Evolutionary conservation across 2,113 vertebrate genomes (phyloP).

Genomic region (Oncorhynchus nerka): DNA sequence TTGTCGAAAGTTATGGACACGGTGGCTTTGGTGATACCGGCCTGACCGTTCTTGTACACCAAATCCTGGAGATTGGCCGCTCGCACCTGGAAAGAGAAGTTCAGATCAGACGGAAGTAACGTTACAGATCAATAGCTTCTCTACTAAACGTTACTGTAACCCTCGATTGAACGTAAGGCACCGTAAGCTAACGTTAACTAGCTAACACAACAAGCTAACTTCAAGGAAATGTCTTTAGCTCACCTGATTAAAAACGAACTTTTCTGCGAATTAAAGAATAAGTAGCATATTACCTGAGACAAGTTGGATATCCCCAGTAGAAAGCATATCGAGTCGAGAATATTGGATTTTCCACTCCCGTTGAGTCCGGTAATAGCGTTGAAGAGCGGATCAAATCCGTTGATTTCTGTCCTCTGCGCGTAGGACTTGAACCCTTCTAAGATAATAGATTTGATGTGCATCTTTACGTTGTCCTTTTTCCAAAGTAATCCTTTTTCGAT

Average conservation of each 20-base stretch:
- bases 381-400: slow-evolving; percentile 87
- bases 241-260: too few species aligned
- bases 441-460: slow-evolving; percentile 91
- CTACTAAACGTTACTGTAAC: too few species aligned
- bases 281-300: slow-evolving; percentile 76
- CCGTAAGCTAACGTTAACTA: background rate
- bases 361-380: slow-evolving; percentile 97
- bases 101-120: background rate
- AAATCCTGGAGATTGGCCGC: slow-evolving; percentile 90
- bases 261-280: background rate
- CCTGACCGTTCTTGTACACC: slow-evolving; percentile 93
- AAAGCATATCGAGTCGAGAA: slow-evolving; percentile 95
- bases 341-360: slow-evolving; percentile 96
- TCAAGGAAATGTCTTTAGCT: background rate
- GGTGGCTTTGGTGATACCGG: slow-evolving; percentile 87
- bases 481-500: too few species aligned
- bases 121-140: too few species aligned
- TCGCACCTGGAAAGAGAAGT: slow-evolving; percentile 78
- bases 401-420: slow-evolving; percentile 88
- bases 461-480: slow-evolving; percentile 54
- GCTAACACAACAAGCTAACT: background rate
- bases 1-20: slow-evolving; percentile 96
- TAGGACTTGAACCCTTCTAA: slow-evolving; percentile 98
- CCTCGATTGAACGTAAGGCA: too few species aligned
- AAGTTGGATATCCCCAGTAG: slow-evolving; percentile 89